A percentile compares a stretch with the other conserved stretches of the same genome.
Evolutionary conservation across 2,888 invertebrate species (phyloP).

Genomic region (Stratiomys singularior): DNA sequence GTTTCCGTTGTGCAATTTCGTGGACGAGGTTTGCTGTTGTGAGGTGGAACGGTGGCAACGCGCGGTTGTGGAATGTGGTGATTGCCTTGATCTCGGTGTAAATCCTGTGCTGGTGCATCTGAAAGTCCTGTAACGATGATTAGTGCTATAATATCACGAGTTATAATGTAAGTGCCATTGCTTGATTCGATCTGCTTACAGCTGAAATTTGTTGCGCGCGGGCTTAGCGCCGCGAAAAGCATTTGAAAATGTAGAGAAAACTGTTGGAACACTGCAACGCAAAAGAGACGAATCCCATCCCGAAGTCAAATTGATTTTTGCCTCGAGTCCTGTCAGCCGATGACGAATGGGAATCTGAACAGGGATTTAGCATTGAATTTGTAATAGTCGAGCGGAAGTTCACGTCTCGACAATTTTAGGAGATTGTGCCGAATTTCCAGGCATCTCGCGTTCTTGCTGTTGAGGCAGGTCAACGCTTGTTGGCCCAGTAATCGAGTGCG

Average conservation of each 20-base stretch:
- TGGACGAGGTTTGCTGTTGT: not conserved
- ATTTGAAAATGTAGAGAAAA: not conserved
- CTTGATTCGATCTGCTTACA: not conserved
- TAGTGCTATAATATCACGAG: constrained; percentile 62
- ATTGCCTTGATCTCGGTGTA: not conserved
- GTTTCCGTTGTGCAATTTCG: constrained; percentile 22
- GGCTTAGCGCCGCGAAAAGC: not conserved
- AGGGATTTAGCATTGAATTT: no score
- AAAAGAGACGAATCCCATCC: constrained; percentile 24
- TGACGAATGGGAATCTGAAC: not conserved
- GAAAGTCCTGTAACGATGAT: constrained; percentile 58
- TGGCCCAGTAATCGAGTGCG: constrained; percentile 36
- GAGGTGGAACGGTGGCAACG: not conserved
- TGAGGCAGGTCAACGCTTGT: constrained; percentile 30
- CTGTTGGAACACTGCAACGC: constrained; percentile 11
- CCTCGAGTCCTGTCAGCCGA: constrained; percentile 2
- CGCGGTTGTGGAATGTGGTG: constrained; percentile 14
- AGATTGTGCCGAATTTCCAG: not conserved
- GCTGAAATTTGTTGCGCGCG: not conserved
- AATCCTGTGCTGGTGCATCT: not conserved
- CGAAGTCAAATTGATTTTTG: constrained; percentile 29
- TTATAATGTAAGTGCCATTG: constrained; percentile 61
- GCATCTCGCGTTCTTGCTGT: not conserved
- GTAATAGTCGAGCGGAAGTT: no score
- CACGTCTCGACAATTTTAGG: no score